A percentile compares a stretch with the other conserved stretches of the same genome.
These are phyloP conservation scores for Nilaparvata lugens DNA, from an alignment of 1,140 invertebrate genomes.

Conservation along the genomic window DNA sequence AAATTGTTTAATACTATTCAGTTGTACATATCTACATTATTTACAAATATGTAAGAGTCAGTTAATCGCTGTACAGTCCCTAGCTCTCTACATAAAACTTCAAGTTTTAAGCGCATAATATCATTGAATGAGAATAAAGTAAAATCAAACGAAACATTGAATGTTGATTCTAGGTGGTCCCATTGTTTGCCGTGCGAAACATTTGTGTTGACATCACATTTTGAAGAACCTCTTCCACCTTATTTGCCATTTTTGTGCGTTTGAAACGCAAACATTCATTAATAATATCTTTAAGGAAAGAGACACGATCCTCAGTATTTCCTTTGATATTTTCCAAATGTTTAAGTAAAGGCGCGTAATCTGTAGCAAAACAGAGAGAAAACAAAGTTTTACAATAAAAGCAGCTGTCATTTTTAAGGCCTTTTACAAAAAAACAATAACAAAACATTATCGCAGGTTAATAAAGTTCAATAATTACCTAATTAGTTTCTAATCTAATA, in stretches of 20 bases:
- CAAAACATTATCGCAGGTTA: slow-evolving; percentile 7
- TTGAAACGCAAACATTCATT: slow-evolving; percentile 74
- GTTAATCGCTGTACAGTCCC: no score
- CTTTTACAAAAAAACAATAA: slow-evolving; percentile 7
- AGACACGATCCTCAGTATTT: slow-evolving; percentile 52
- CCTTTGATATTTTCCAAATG: slow-evolving; percentile 63
- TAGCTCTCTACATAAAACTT: no score
- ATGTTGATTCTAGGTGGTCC: not conserved
- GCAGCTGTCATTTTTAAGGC: slow-evolving; percentile 20
- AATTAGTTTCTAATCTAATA: not conserved
- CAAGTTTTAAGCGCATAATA: no score
- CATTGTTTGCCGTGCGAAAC: not conserved
- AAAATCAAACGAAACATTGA: no score
- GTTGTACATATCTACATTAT: no score
- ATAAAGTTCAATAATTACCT: not conserved
- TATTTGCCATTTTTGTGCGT: slow-evolving; percentile 54
- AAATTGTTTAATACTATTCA: no score
- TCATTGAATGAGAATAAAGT: no score
- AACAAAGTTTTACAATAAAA: not conserved
- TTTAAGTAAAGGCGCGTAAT: slow-evolving; percentile 59
- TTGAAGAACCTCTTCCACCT: slow-evolving; percentile 13
- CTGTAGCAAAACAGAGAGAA: slow-evolving; percentile 44
- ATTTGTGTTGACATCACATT: slow-evolving; percentile 1
- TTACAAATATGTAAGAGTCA: no score
- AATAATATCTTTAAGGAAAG: slow-evolving; percentile 63